Evolutionary conservation across 2,888 invertebrate genomes (phyloP).

Genomic region (Drosophila neonasuta): DNA sequence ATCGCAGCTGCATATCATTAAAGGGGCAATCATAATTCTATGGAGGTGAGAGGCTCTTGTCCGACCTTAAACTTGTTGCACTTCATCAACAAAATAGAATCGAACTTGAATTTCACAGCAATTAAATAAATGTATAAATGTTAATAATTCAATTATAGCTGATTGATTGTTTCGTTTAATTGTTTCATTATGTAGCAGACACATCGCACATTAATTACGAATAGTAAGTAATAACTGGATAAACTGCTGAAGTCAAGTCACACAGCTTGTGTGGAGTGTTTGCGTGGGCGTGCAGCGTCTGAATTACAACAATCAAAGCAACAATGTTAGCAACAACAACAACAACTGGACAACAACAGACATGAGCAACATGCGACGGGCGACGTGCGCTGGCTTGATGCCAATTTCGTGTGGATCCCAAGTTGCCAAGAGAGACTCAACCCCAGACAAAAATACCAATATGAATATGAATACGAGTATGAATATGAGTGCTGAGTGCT

Average conservation of each 20-base stretch:
- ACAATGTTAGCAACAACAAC: conserved; percentile 21
- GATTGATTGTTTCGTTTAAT: conserved; percentile 52
- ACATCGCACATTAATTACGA: conserved; percentile 32
- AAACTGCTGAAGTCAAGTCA: conserved; percentile 5
- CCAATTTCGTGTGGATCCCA: conserved; percentile 55
- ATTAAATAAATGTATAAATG: conserved; percentile 14
- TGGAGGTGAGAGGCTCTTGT: not conserved
- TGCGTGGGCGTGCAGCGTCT: conserved; percentile 65
- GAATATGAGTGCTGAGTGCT: not conserved
- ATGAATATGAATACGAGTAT: not conserved
- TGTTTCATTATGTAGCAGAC: conserved; percentile 61
- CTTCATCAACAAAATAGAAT: not conserved
- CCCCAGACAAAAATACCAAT: conserved; percentile 1
- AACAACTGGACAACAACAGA: conserved; percentile 48
- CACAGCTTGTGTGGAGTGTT: conserved; percentile 43
- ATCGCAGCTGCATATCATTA: conserved; percentile 64
- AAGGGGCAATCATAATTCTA: conserved; percentile 63
- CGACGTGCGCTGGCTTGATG: conserved; percentile 63
- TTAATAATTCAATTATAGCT: conserved; percentile 30
- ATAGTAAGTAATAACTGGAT: conserved; percentile 45
- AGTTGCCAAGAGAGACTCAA: conserved; percentile 11
- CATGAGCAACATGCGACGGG: conserved; percentile 65
- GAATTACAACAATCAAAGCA: conserved; percentile 29
- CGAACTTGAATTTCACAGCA: not conserved
- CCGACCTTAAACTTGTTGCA: not conserved